phyloP scores from a whole-genome alignment of 2,888 invertebrate species.

The Philhelius pedissequus region DNA sequence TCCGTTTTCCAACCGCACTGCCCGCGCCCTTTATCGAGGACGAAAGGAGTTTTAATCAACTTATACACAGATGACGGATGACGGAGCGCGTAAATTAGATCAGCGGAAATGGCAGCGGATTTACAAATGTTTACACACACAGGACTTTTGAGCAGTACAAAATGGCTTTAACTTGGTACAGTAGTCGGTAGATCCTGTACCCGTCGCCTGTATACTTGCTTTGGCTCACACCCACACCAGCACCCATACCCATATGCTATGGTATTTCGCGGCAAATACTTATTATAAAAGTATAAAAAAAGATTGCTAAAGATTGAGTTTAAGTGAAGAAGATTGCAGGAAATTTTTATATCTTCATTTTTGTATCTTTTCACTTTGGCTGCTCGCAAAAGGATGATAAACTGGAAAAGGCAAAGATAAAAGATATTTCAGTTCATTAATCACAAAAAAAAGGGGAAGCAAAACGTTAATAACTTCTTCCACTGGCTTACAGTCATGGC shows the following conservation, averaged over 20 bases:
- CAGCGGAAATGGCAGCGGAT: constrained; percentile 52
- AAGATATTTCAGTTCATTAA: constrained; percentile 65
- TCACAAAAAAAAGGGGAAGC: constrained; percentile 33
- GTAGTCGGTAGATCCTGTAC: not conserved
- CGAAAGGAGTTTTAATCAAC: constrained; percentile 59
- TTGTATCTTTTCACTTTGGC: not conserved
- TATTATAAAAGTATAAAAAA: constrained; percentile 43
- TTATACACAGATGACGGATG: constrained; percentile 57
- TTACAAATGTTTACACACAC: constrained; percentile 23
- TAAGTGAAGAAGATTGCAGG: constrained; percentile 46
- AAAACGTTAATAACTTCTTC: constrained; percentile 33
- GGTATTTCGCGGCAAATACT: constrained; percentile 33
- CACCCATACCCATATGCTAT: too few relatives aligned
- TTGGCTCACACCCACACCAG: too few relatives aligned
- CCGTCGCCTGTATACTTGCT: not conserved
- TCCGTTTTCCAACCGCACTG: not conserved
- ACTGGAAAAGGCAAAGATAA: constrained; percentile 51
- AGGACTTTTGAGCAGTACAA: constrained; percentile 2
- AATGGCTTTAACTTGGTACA: constrained; percentile 21
- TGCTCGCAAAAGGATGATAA: constrained; percentile 7
- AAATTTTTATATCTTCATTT: constrained; percentile 31
- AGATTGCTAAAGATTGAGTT: constrained; percentile 64
- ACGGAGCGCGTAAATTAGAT: constrained; percentile 61
- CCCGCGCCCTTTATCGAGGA: not conserved
- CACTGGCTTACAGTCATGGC: not conserved